A percentile compares a stretch with the other conserved stretches of the same genome.
Conservation (phyloP, 2,113 vertebrate species). For the Anarrhichthys ocellatus region DNA sequence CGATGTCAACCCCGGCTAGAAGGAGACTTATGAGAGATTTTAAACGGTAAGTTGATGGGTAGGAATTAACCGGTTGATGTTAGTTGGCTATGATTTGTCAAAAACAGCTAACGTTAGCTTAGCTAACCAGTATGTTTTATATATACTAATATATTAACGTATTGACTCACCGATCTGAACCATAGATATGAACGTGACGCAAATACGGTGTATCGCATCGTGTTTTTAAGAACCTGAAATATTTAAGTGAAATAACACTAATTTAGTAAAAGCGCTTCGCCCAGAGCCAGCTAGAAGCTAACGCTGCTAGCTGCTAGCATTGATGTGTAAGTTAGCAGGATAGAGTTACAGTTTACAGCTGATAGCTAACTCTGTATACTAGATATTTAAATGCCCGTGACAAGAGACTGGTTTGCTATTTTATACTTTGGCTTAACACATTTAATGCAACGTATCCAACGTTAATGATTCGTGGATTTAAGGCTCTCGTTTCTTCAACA, state of each 20-base stretch:
- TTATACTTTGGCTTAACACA: not conserved
- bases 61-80: slow-evolving; percentile 17
- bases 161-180: fast-evolving
- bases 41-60: slow-evolving; percentile 87
- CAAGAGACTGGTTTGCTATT: not conserved
- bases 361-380: not conserved
- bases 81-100: slow-evolving; percentile 51
- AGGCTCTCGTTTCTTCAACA: not conserved
- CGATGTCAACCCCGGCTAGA: slow-evolving; percentile 96
- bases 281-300: slow-evolving; percentile 6
- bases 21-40: slow-evolving; percentile 96
- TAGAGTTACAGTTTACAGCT: not conserved
- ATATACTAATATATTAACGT: not conserved
- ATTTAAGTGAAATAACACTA: not conserved
- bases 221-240: not conserved
- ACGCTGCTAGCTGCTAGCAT: slow-evolving; percentile 14
- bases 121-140: not conserved
- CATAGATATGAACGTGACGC: not conserved
- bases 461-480: not conserved
- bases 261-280: not conserved
- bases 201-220: fast-evolving
- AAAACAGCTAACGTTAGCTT: slow-evolving; percentile 64
- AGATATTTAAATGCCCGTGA: slow-evolving; percentile 1
- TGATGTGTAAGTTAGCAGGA: not conserved
- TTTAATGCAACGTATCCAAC: not conserved